Percentiles rank a stretch among this genome's conserved stretches.
Evolutionary conservation across 2,113 vertebrate species (phyloP).

Genomic region (Zonotrichia leucophrys): DNA sequence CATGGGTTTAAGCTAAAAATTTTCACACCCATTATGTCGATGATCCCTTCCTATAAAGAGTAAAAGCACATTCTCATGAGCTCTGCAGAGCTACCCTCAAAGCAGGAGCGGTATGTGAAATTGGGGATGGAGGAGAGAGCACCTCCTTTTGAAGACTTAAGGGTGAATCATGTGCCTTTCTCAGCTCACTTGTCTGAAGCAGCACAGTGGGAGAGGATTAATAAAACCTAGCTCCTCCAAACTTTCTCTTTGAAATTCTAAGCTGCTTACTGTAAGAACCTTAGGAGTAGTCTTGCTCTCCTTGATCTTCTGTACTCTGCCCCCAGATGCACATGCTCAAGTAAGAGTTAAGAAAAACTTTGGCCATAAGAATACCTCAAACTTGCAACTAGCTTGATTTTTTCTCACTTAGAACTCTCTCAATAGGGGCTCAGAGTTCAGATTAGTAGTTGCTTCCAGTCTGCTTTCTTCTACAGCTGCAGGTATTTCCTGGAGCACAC

Average conservation of each 20-base stretch:
- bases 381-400: neutral
- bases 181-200: neutral
- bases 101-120: neutral
- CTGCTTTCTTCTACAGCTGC: neutral
- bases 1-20: neutral
- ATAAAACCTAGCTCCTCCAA: neutral
- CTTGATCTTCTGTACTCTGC: slow-evolving; percentile 5
- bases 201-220: slow-evolving; percentile 13
- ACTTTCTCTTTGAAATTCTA: slow-evolving; percentile 50
- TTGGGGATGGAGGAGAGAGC: neutral
- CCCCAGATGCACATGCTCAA: neutral
- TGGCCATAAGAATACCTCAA: neutral
- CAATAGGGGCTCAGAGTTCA: neutral
- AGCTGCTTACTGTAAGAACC: slow-evolving; percentile 54
- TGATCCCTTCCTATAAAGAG: neutral
- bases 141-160: neutral
- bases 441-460: neutral
- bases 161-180: neutral
- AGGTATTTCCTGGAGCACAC: neutral
- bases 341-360: neutral
- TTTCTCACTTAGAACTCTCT: neutral
- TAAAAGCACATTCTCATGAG: neutral
- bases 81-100: neutral
- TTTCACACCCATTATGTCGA: neutral
- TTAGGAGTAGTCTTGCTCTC: neutral